phyloP scores from a whole-genome alignment of 2,888 invertebrate species.

The Linyphia triangularis region DNA sequence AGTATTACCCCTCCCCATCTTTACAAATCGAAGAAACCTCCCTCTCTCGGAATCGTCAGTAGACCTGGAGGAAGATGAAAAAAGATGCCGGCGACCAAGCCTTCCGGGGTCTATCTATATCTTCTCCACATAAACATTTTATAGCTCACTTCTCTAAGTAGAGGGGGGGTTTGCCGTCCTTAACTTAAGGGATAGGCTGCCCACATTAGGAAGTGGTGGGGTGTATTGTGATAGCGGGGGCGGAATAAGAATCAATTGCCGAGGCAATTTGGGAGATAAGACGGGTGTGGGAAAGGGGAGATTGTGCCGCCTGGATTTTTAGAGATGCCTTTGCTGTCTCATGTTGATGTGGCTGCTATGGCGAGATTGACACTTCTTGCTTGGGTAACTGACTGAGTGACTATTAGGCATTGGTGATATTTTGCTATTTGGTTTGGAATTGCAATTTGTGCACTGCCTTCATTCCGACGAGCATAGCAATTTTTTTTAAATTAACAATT shows the following conservation, averaged over 20 bases:
- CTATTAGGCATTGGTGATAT: no score
- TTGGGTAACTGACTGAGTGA: no score
- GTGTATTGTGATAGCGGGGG: neutral
- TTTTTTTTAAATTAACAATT: no score
- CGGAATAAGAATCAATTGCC: constrained; percentile 43
- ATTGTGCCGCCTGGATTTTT: neutral
- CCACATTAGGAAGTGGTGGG: constrained; percentile 22
- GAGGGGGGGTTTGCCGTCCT: constrained; percentile 17
- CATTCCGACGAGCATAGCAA: no score
- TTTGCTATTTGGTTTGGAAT: no score
- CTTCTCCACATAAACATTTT: constrained; percentile 66
- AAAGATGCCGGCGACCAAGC: constrained; percentile 28
- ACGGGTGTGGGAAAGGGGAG: neutral
- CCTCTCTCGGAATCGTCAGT: constrained; percentile 28
- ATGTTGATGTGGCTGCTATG: no score
- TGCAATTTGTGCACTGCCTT: no score
- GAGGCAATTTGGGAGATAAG: constrained; percentile 26
- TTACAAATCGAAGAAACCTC: constrained; percentile 44
- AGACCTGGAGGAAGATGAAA: neutral
- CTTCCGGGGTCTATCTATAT: constrained; percentile 15
- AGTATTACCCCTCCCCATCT: neutral
- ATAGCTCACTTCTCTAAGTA: constrained; percentile 54
- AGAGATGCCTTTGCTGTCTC: neutral
- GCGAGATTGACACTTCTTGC: no score
- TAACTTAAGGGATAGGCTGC: constrained; percentile 26